phyloP scores from a whole-genome alignment of 1,140 invertebrate species.

The Proales similis region DNA sequence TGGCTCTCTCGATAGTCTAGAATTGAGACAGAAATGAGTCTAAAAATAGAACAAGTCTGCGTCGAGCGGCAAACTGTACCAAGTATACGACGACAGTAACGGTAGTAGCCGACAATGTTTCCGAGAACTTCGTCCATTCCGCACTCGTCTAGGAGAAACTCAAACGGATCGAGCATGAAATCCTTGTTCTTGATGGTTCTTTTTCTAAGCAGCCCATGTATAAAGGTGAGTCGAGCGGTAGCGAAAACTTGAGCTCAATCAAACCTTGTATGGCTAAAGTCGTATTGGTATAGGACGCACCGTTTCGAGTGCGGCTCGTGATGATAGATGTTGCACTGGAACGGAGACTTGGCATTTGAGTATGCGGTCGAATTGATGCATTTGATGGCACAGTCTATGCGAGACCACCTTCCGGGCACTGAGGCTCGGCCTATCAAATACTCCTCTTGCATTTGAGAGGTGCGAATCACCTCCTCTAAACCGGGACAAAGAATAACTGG shows the following conservation, averaged over 20 bases:
- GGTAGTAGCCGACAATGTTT: constrained; percentile 9
- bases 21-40: too few relatives aligned
- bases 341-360: constrained; percentile 1
- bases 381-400: constrained; percentile 17
- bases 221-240: neutral
- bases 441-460: constrained; percentile 13
- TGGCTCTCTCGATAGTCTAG: constrained; percentile 15
- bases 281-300: constrained; percentile 32
- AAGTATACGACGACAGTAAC: constrained; percentile 8
- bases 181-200: neutral
- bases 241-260: neutral
- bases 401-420: neutral
- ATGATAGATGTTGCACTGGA: constrained; percentile 23
- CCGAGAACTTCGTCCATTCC: constrained; percentile 25
- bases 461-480: constrained; percentile 17
- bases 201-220: neutral
- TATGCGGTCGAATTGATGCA: constrained; percentile 22
- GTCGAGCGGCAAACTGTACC: too few relatives aligned
- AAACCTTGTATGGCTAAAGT: constrained; percentile 4
- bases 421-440: constrained; percentile 21
- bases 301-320: constrained; percentile 1
- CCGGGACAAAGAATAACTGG: neutral
- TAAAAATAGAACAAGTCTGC: too few relatives aligned
- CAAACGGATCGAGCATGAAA: constrained; percentile 6
- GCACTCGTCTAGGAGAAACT: constrained; percentile 29